phyloP scores from a whole-genome alignment of 2,797 vertebrate species.

The Propithecus perrieri region DNA sequence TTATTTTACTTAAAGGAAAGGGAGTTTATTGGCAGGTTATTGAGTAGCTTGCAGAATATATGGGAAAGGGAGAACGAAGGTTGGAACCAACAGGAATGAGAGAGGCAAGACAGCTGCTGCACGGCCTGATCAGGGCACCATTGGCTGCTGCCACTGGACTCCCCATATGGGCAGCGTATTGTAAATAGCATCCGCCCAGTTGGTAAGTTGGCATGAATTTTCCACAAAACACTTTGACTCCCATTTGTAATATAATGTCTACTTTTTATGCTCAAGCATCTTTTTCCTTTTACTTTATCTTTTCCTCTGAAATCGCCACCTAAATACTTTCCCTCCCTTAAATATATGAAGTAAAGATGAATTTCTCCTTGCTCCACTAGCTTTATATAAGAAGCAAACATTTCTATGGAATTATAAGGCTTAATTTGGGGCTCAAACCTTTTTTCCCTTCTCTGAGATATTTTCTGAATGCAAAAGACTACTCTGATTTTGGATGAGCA shows the following conservation, averaged over 20 bases:
- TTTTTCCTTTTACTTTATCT: neutral
- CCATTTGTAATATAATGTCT: neutral
- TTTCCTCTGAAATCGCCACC: neutral
- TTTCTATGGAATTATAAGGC: neutral
- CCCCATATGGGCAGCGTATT: rapidly evolving
- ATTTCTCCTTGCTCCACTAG: neutral
- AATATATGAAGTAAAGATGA: neutral
- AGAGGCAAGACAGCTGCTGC: neutral
- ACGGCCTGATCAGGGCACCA: neutral
- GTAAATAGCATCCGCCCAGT: neutral
- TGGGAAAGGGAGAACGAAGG: neutral
- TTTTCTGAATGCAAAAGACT: neutral
- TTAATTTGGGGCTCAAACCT: neutral
- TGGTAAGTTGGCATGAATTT: neutral
- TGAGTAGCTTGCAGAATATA: neutral
- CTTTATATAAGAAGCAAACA: neutral
- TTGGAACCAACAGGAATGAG: neutral
- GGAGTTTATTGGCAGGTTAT: neutral
- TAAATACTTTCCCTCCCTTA: neutral
- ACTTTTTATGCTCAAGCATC: neutral
- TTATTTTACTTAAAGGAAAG: neutral
- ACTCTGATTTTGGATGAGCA: neutral
- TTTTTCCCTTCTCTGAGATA: neutral
- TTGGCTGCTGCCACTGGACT: neutral
- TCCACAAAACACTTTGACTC: neutral